Base-by-base conservation (phyloP, 2,113 vertebrate genomes). In the Upupa epops region DNA sequence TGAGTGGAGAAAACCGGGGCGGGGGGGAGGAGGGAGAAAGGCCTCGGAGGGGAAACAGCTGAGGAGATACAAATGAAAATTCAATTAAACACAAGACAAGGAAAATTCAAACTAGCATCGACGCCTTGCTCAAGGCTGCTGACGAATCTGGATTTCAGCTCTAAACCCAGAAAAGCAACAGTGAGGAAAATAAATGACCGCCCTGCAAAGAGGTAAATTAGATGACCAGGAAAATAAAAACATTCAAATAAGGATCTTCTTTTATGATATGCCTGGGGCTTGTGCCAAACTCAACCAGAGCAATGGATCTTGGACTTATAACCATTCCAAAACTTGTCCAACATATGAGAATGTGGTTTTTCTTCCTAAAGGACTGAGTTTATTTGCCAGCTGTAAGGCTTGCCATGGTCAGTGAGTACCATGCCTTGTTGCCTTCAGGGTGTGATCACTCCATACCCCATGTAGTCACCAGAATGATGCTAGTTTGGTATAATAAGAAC, bases 31-130 rank as follows among this genome's bases (percentile, higher is more conserved):
- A 42, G 24, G 31, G 45, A 31, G 61, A 77, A 74, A 92, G 73
- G 86, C 91, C 90, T 95, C 1, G 22, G 82, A 94, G 94, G 88
- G 49, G 59, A 92, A 94, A 63, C 66, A 88, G 55, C 56, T 92
- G 80, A 73, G 48, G 52, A 94, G 70, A 90, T 89, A 73, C 40
- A 86, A 84, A 82, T 87, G 82, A 92, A 92, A 96, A 96, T 86
- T 92, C 84, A 96, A 83, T 96, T 93, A 94, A 96, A 94, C 82
- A 82, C 90, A 84, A 92, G 76, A 90, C 75, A 71, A 34, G 46
- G 58, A 83, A 85, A 83, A 92, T 91, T 85, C 86, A 89, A 82
- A 86, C 75, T 58, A 84, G 66, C 68, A 68, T 9, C 75, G 88
- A 89, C 1, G 3, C 83, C 45, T 58, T 88, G 83, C 92, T 95